Evolutionary conservation across 2,113 vertebrate genomes (phyloP).

Genomic region (Brachionichthys hirsutus): DNA sequence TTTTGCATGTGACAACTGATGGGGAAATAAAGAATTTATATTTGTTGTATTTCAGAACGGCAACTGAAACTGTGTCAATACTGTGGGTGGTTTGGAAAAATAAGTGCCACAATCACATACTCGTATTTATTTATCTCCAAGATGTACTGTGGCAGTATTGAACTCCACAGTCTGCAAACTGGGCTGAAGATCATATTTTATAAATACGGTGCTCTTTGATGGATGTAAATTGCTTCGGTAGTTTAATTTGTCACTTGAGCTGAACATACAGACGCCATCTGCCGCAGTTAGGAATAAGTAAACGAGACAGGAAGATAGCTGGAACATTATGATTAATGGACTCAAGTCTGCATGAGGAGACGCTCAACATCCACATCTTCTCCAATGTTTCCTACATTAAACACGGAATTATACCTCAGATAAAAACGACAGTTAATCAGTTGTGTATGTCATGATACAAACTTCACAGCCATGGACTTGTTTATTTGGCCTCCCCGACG

Average conservation of each 20-base stretch:
- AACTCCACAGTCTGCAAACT: slow-evolving; percentile 10
- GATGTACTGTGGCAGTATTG: slow-evolving; percentile 23
- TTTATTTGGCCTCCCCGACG: slow-evolving; percentile 42
- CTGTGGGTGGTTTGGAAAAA: slow-evolving; percentile 30
- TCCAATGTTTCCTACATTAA: slow-evolving; percentile 34
- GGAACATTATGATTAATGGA: slow-evolving; percentile 58
- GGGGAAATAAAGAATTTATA: slow-evolving; percentile 69
- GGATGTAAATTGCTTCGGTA: background rate
- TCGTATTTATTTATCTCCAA: slow-evolving; percentile 18
- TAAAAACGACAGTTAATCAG: slow-evolving; percentile 6
- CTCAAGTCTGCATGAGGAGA: slow-evolving; percentile 45
- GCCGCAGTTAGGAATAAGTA: slow-evolving; percentile 49
- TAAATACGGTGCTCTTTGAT: too few relatives aligned
- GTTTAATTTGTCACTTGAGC: slow-evolving; percentile 41
- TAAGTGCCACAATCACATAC: slow-evolving; percentile 39
- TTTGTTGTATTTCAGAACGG: slow-evolving; percentile 59
- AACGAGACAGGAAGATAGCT: slow-evolving; percentile 30
- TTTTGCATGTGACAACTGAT: slow-evolving; percentile 62
- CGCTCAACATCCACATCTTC: slow-evolving; percentile 41
- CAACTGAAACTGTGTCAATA: slow-evolving; percentile 30
- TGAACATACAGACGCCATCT: slow-evolving; percentile 55
- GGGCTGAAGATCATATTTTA: too few relatives aligned
- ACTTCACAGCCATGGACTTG: slow-evolving; percentile 33
- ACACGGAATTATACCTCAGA: slow-evolving; percentile 29
- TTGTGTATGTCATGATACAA: background rate